Conservation (phyloP, 2,113 vertebrate species). For the Bettongia penicillata region DNA sequence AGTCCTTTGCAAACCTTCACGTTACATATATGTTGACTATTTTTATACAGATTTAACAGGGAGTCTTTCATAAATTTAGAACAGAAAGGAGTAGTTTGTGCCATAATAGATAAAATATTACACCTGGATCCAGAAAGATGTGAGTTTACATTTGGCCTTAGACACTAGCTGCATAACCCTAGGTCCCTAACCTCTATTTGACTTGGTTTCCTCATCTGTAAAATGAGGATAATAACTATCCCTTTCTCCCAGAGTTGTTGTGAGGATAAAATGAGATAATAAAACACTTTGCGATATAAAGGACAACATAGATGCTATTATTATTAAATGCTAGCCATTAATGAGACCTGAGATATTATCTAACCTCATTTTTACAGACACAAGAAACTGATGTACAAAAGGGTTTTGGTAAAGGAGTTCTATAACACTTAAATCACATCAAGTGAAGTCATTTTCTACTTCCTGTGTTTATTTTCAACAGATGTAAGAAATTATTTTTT, state of each 20-base stretch:
- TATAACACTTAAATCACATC: slow-evolving; percentile 24
- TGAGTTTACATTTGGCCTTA: background rate
- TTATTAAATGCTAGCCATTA: background rate
- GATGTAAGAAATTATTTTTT: background rate
- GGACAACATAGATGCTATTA: background rate
- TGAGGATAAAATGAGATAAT: background rate
- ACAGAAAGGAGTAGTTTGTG: background rate
- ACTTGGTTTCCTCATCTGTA: background rate
- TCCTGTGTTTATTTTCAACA: background rate
- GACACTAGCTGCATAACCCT: background rate
- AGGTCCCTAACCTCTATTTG: background rate
- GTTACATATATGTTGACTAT: background rate
- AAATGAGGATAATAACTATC: background rate
- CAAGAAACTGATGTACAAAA: background rate
- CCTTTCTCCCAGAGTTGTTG: background rate
- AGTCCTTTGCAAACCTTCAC: background rate
- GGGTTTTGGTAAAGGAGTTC: background rate
- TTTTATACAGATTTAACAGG: background rate
- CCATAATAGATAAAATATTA: background rate
- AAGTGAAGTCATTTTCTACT: background rate
- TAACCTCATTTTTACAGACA: background rate
- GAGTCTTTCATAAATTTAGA: background rate
- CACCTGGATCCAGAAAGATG: background rate
- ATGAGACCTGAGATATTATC: background rate
- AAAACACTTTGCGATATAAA: background rate